Percentiles rank a stretch among this genome's conserved stretches.
Evolutionary conservation across 1,140 invertebrate species (phyloP).

Genomic region (Pseudobourletiella spinata): DNA sequence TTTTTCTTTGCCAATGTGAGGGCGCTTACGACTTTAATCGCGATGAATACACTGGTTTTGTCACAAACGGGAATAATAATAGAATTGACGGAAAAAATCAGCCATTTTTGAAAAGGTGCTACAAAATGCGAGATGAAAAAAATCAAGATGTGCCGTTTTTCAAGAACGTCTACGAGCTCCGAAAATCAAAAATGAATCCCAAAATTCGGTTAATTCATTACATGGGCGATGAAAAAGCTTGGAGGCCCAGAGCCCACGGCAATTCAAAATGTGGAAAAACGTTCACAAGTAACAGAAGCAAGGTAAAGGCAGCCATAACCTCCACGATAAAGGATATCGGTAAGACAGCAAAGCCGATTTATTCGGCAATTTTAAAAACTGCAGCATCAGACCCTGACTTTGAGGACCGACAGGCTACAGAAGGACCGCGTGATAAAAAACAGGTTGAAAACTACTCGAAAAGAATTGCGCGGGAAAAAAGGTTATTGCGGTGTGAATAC

Average conservation of each 20-base stretch:
- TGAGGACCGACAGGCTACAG: neutral
- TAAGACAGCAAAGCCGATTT: neutral
- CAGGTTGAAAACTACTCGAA: neutral
- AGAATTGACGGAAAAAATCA: neutral
- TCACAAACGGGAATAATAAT: neutral
- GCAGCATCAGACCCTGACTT: neutral
- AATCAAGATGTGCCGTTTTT: neutral
- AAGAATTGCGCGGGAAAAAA: neutral
- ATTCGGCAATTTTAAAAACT: neutral
- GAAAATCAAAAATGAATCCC: neutral
- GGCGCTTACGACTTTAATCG: neutral
- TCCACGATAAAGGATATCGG: neutral
- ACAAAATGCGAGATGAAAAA: neutral
- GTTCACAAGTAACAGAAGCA: neutral
- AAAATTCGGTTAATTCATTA: neutral
- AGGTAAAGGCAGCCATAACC: neutral
- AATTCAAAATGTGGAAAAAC: conserved; percentile 2
- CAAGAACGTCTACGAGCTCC: neutral
- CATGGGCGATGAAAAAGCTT: neutral
- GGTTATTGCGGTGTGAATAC: neutral
- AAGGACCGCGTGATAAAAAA: neutral
- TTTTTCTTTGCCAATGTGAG: too few species aligned
- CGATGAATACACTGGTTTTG: neutral
- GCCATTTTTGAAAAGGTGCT: too few species aligned
- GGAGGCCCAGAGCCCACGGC: neutral